Base-by-base conservation (phyloP, 1,140 invertebrate species). In the Formica selysi region DNA sequence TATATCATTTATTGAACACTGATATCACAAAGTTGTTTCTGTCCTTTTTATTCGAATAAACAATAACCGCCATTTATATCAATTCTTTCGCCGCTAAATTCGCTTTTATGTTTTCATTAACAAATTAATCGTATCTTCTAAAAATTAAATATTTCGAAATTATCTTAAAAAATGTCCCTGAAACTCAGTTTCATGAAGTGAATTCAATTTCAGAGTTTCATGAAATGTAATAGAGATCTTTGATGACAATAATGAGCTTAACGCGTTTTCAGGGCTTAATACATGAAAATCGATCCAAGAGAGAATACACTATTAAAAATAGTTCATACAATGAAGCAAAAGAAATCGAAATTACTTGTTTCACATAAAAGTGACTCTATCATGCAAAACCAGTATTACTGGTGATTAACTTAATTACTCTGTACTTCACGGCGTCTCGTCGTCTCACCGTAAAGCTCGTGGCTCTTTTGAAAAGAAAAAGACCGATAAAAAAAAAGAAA, bases 361-460 rank as follows among this genome's bases (percentile, higher is more conserved):
- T 81, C 26, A 32, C 16, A 29, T 70, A 41, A 70, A 57, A 57
- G 44, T 36, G 51, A 61, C 44, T 73, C 16, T 16, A n/a, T 61
- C 67, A 81, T 74, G 48, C 32, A 22, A 80, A 71, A 71, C 19
- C 26, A 44, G 4, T 41, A 32, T 44, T 57, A n/a, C 26, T 29
- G 8, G 36, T 22, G 67, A 81, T 68, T 54, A 68, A 81, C 38
- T 83, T 44, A 67, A 74, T 73, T 44, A 81, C 44, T 73, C 10
- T 41, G 67, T 41, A 73, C 48, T 74, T 86, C 65, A 59, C 26
- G 48, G 73, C 83, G 87, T 90, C 87, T 89, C 89, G 78, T 91
- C 89, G 86, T 90, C 91, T 89, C 86, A 64, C 78, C 74, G 76
- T 68, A 64, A 85, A 88, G 84, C 78, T 87, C 80, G 87, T 87